Percentiles rank a stretch among this genome's conserved stretches.
These are phyloP conservation scores for Trachymyrmex cornetzi DNA, from an alignment of 1,140 invertebrate genomes.

Conservation along the genomic window DNA sequence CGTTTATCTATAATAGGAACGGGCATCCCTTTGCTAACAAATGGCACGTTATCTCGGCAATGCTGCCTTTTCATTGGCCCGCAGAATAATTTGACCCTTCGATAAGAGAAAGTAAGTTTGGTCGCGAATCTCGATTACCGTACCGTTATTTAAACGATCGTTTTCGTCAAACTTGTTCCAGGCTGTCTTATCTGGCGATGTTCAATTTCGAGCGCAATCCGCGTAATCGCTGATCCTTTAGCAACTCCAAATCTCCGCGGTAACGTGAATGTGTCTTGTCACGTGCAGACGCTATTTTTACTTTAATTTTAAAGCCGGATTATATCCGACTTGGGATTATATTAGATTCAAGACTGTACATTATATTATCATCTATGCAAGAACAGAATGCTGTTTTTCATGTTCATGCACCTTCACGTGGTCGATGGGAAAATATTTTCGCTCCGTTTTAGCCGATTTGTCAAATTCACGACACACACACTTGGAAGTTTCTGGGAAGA, in stretches of 20 bases:
- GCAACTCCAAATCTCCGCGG: background rate
- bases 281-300: background rate
- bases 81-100: slow-evolving; percentile 62
- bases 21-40: slow-evolving; percentile 52
- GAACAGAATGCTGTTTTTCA: slow-evolving; percentile 17
- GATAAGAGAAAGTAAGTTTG: slow-evolving; percentile 66
- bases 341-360: slow-evolving; percentile 11
- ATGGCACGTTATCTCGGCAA: slow-evolving; percentile 66
- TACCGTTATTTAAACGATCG: slow-evolving; percentile 33
- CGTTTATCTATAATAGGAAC: slow-evolving; percentile 67
- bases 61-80: slow-evolving; percentile 47
- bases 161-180: slow-evolving; percentile 36
- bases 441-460: slow-evolving; percentile 18
- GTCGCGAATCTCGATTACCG: background rate
- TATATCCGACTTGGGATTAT: background rate
- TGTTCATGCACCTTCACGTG: slow-evolving; percentile 2
- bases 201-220: slow-evolving; percentile 29
- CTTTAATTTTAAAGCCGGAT: background rate
- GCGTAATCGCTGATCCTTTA: slow-evolving; percentile 22
- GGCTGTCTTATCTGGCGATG: slow-evolving; percentile 42
- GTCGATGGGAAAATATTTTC: slow-evolving; percentile 37
- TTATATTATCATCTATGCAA: background rate
- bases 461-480: slow-evolving; percentile 50
- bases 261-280: background rate
- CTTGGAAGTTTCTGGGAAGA: slow-evolving; percentile 65